Conservation (phyloP, 1,140 invertebrate species). For the Drosophila teissieri region DNA sequence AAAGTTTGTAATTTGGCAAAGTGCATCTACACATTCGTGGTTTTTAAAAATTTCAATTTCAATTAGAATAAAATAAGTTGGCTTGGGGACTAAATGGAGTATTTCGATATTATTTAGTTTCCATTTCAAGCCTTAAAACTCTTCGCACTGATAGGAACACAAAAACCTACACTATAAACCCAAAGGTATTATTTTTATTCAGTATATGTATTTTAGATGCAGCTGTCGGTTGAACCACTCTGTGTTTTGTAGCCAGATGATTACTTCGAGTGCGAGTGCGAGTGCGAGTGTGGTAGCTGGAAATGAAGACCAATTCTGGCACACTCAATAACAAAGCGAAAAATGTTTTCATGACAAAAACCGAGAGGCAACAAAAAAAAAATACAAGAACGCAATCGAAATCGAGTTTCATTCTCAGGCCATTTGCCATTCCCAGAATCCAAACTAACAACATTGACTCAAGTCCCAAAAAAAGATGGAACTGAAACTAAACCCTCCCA, state of each 20-base stretch:
- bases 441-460: constrained; percentile 62
- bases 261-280: neutral
- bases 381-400: constrained; percentile 37
- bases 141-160: too few relatives aligned
- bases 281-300: neutral
- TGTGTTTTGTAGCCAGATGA: neutral
- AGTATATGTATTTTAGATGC: neutral
- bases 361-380: constrained; percentile 12
- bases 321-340: constrained; percentile 49
- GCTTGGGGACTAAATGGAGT: neutral
- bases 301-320: constrained; percentile 7
- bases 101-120: neutral
- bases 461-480: constrained; percentile 38
- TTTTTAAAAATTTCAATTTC: too few relatives aligned
- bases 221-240: neutral
- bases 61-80: neutral
- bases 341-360: constrained; percentile 43
- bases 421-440: constrained; percentile 40
- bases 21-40: too few relatives aligned
- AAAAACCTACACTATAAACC: too few relatives aligned
- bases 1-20: neutral
- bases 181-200: too few relatives aligned
- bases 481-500: constrained; percentile 29
- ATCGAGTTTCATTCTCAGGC: constrained; percentile 66
- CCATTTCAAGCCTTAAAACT: neutral